Conservation (phyloP, 2,888 invertebrate genomes). For the Rhogogaster chlorosoma region DNA sequence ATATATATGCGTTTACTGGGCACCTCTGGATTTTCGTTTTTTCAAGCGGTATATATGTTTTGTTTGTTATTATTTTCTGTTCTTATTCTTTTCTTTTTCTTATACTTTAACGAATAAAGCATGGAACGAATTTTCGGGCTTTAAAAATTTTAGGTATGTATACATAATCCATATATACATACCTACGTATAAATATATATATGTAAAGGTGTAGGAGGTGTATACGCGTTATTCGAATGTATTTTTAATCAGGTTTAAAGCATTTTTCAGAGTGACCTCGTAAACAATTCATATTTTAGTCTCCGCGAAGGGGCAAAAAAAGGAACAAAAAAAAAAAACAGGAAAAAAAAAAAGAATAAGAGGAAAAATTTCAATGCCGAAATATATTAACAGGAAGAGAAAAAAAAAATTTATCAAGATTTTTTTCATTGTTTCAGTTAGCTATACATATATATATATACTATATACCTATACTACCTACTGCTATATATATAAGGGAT, state of each 20-base stretch:
- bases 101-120: not conserved
- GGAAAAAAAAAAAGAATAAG: not conserved
- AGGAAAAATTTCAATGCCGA: not conserved
- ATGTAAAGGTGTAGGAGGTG: not conserved
- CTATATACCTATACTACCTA: no score
- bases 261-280: not conserved
- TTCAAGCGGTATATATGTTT: not conserved
- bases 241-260: slow-evolving; percentile 25
- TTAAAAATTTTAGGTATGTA: not conserved
- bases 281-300: not conserved
- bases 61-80: not conserved
- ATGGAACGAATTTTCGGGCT: not conserved
- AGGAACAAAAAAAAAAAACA: not conserved
- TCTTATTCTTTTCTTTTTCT: not conserved
- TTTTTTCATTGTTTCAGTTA: not conserved
- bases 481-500: no score
- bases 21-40: not conserved
- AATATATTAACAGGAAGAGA: not conserved
- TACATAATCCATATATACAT: not conserved
- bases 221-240: not conserved
- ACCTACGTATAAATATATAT: no score
- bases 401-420: not conserved
- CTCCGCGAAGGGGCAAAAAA: not conserved
- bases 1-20: not conserved
- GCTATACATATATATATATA: not conserved